A percentile compares a stretch with the other conserved stretches of the same genome.
Conservation (phyloP, 2,113 vertebrate species). For the Rissa tridactyla region DNA sequence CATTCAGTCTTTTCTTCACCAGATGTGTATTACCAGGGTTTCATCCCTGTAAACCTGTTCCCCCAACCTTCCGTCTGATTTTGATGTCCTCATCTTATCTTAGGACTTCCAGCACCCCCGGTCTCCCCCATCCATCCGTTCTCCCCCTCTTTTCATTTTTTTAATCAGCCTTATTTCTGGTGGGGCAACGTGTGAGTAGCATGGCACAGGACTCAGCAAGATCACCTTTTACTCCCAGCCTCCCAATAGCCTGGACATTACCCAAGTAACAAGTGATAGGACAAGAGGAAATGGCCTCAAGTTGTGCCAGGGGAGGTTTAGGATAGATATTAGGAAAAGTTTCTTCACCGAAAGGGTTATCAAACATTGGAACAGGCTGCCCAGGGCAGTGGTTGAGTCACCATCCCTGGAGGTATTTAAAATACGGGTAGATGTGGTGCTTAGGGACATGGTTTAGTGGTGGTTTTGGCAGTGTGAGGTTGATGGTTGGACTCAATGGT, state of each 20-base stretch:
- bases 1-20: background rate
- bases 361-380: background rate
- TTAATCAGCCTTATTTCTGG: background rate
- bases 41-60: background rate
- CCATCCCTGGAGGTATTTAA: background rate
- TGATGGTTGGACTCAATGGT: background rate
- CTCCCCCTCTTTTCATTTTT: fast-evolving
- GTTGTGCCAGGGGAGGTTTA: background rate
- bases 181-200: background rate
- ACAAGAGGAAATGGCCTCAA: background rate
- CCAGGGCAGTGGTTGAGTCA: background rate
- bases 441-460: background rate
- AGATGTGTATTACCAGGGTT: background rate
- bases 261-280: background rate
- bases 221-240: background rate
- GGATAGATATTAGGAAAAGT: background rate
- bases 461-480: background rate
- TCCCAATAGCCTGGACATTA: background rate
- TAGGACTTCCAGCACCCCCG: background rate
- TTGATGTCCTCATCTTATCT: background rate
- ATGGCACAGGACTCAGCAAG: background rate
- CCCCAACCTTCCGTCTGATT: background rate
- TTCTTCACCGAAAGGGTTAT: background rate
- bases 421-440: background rate
- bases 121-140: too few relatives aligned